Evolutionary conservation across 2,797 vertebrate genomes (phyloP), one percentile per base, ranked within the genome.

Genomic region (Peromyscus eremicus): DNA sequence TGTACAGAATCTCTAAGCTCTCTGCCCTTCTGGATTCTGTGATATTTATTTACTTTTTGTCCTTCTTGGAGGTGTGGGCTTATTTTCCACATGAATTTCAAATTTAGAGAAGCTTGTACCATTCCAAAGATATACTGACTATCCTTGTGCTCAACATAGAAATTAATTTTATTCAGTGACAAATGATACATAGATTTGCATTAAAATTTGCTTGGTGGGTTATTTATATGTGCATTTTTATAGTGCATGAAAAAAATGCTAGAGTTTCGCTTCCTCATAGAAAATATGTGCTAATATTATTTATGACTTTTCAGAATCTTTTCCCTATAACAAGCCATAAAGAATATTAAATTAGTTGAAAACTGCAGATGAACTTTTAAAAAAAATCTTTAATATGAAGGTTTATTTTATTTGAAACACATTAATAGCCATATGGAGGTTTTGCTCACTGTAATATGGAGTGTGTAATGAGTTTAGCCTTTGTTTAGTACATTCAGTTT

Each of bases 161-260:
- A 37, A 88, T 96, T 95, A 96, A 93, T 97, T 98, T 97, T 97
- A 90, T 97, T 97, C 95, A 81, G 82, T 96, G 88, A 95, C 94
- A 97, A 81, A 95, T 76, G 96, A 96, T 98, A 93, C 92, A 85
- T 81, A 85, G 32, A 97, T 98, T 80, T 97, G 98, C 95, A 97
- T 92, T 5, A 75, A 89, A 82, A 55, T 98, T 88, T 97, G 90
- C 94, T 94, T 89, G 62, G 82, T 5, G 94, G 97, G 73, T 96
- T 98, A 93, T 97, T 98, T 98, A 97, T 94, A 84, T 77, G 19
- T 98, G 84, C 71, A 98, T 97, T 97, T 98, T 98, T 97, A 92
- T 96, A 92, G 89, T 29, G 84, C 40, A 37, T 97, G 95, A 96
- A 98, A 97, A 97, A 97, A 97, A 97, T 97, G 95, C 60, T 86